These are phyloP conservation scores for Chaenogobius annularis DNA, from an alignment of 2,113 vertebrate genomes.

Conservation along the genomic window DNA sequence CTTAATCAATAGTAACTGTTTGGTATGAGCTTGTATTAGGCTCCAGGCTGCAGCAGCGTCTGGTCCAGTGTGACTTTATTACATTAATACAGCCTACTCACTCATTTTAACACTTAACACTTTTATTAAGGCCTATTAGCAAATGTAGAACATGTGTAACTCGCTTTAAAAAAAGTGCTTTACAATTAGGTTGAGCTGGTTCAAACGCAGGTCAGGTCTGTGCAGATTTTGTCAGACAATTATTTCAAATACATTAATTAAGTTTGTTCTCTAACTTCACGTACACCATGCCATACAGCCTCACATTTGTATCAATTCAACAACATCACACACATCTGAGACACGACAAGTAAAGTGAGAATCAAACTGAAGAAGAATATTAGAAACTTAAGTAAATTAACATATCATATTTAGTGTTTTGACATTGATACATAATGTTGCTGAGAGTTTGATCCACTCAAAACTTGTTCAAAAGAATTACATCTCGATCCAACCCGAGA, in stretches of 20 bases:
- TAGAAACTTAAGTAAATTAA: neutral
- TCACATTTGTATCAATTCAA: too few species aligned
- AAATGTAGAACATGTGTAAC: constrained; percentile 22
- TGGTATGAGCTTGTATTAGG: constrained; percentile 58
- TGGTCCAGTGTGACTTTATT: constrained; percentile 38
- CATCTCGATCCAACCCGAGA: neutral
- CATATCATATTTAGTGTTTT: neutral
- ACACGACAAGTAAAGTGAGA: too few species aligned
- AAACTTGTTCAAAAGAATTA: neutral
- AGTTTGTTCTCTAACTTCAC: too few species aligned
- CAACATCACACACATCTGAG: too few species aligned
- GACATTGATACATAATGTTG: neutral
- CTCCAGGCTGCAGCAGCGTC: constrained; percentile 35
- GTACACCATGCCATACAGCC: too few species aligned
- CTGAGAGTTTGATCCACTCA: neutral
- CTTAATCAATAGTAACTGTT: constrained; percentile 68
- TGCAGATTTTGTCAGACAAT: neutral
- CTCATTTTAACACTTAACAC: constrained; percentile 23
- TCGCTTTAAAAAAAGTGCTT: neutral
- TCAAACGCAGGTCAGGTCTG: neutral
- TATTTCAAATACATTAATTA: neutral
- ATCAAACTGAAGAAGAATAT: too few species aligned
- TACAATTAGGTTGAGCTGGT: neutral
- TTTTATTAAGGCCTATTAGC: constrained; percentile 25
- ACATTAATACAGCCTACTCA: constrained; percentile 27